phyloP scores from a whole-genome alignment of 2,113 vertebrate species.

The Opisthocomus hoazin region DNA sequence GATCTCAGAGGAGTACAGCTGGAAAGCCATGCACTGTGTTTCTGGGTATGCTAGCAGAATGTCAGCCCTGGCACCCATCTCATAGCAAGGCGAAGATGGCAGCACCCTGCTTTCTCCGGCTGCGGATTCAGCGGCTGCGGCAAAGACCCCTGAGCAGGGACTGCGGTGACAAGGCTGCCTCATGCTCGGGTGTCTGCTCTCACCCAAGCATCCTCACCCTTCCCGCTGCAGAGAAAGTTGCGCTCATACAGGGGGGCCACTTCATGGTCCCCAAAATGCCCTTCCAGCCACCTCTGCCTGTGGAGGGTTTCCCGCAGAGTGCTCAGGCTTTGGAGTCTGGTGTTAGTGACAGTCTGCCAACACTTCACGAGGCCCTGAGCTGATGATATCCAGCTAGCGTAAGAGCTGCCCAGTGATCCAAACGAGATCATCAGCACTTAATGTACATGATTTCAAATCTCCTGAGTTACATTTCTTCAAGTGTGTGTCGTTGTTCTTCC shows the following conservation, averaged over 20 bases:
- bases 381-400: neutral
- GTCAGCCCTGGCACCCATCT: neutral
- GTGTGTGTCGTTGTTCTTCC: neutral
- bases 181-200: neutral
- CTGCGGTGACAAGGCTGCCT: neutral
- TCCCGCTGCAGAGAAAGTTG: neutral
- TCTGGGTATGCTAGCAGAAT: neutral
- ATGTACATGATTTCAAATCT: neutral
- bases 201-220: neutral
- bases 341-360: neutral
- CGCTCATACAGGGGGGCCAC: accelerated
- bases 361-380: neutral
- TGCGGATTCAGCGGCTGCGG: accelerated
- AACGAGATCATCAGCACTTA: neutral
- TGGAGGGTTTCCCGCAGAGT: neutral
- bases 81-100: neutral
- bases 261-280: neutral
- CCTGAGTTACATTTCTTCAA: conserved; percentile 27
- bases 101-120: neutral
- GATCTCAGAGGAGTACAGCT: neutral
- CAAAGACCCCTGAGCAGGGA: neutral
- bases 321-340: neutral
- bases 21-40: neutral
- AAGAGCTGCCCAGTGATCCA: neutral
- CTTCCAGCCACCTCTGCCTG: neutral